phyloP scores from a whole-genome alignment of 2,797 vertebrate genomes.

The Onychomys arenicola region DNA sequence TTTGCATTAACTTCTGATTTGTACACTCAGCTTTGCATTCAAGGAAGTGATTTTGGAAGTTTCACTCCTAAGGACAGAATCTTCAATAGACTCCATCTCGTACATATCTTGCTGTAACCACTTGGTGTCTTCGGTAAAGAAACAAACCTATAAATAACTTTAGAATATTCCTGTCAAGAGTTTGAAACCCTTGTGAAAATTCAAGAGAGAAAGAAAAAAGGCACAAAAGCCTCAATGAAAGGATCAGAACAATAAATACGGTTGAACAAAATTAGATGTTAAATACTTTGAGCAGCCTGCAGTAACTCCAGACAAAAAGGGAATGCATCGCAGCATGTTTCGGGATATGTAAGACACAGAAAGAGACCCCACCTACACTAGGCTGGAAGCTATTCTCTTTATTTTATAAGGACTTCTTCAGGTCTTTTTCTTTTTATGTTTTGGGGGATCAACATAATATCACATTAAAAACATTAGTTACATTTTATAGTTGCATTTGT shows the following conservation, averaged over 20 bases:
- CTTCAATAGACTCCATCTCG: neutral
- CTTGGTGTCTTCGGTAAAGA: slow-evolving; percentile 36
- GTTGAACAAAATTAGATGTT: neutral
- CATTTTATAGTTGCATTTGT: slow-evolving; percentile 75
- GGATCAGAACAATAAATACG: slow-evolving; percentile 38
- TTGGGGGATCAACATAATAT: slow-evolving; percentile 50
- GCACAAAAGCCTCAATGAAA: slow-evolving; percentile 58
- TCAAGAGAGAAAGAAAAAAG: slow-evolving; percentile 42
- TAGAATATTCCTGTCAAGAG: slow-evolving; percentile 9
- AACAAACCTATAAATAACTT: slow-evolving; percentile 5
- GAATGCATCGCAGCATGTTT: neutral
- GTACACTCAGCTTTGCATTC: neutral
- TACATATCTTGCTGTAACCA: neutral
- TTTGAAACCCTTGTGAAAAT: slow-evolving; percentile 40
- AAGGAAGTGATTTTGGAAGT: neutral
- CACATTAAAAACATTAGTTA: slow-evolving; percentile 77
- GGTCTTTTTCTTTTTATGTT: neutral
- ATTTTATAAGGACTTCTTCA: slow-evolving; percentile 46
- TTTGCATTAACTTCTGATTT: slow-evolving; percentile 4
- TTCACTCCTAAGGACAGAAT: neutral
- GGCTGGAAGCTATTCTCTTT: neutral
- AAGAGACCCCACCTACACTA: neutral
- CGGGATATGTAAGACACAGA: neutral
- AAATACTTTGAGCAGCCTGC: slow-evolving; percentile 20
- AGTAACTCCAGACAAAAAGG: slow-evolving; percentile 23